Base-by-base conservation (phyloP, 2,113 vertebrate genomes). In the Phoxinus phoxinus region DNA sequence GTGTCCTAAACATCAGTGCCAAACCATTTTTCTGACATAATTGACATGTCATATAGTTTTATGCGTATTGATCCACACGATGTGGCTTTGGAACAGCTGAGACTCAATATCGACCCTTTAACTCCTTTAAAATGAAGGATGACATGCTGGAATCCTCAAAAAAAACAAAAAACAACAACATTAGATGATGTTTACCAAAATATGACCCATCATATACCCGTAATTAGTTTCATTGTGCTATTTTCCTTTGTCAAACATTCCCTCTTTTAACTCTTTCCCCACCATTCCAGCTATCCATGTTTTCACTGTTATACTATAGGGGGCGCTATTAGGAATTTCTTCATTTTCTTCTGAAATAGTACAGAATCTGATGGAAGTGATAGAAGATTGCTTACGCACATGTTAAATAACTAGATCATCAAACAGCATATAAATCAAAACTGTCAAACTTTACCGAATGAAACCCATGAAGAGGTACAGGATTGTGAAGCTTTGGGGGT, bases 151-250 rank as follows among this genome's bases (percentile, higher is more conserved):
- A 67, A 83, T 85, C 72, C 27, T 69, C 9, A 41, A 79, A 53
- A 80, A 87, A 37, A n/a, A n/a, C n/a, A n/a, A n/a, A n/a, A n/a
- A n/a, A n/a, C n/a, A n/a, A n/a, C n/a, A n/a, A 30, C 27, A 88
- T 86, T 88, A 77, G 84, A 88, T 89, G 84, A 85, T n/a, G 25
- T 73, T 48, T 56, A 27, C 37, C 41, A 77, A 58, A 80, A 56
- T 21, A 71, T 58, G 53, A 73, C 30, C 63, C 74, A 58, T 73
- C 51, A 30, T 77, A 69, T 97, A 97, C 96, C 96, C 96, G 95
- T 97, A 96, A 95, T 93, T 84, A 84, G 73, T 75, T 75, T 88
- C 53, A 77, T 91, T 94, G 95, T 91, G 94, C 94, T 92, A 92
- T 96, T 94, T 95, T 94, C 94, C 35, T 94, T 94, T 92, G 90